Conservation (phyloP, 2,113 vertebrate species). For the Okapia johnstoni region DNA sequence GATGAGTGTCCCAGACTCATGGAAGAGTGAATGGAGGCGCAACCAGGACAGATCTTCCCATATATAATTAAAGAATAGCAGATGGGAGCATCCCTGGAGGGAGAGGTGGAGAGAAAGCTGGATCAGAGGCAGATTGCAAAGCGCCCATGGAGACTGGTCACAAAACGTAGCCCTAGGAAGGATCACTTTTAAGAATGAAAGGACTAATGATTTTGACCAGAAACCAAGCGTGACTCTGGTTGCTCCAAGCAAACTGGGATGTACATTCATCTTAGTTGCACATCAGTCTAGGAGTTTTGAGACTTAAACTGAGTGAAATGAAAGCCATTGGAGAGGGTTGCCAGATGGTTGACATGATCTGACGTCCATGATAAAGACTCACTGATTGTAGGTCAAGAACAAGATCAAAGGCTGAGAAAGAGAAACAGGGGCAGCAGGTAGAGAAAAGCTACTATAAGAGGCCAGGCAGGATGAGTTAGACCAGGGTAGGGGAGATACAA, state of each 20-base stretch:
- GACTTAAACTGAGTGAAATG: not conserved
- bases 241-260: not conserved
- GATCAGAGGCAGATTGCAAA: fast-evolving
- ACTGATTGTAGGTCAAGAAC: too few species aligned
- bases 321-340: fast-evolving
- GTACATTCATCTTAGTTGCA: too few species aligned
- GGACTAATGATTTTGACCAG: not conserved
- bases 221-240: not conserved
- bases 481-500: not conserved
- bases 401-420: not conserved
- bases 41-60: not conserved
- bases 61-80: not conserved
- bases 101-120: not conserved
- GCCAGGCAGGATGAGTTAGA: fast-evolving
- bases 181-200: not conserved
- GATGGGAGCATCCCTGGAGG: too few species aligned
- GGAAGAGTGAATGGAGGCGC: not conserved
- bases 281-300: not conserved
- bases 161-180: fast-evolving
- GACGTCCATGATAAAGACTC: not conserved
- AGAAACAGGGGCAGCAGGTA: not conserved
- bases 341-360: not conserved
- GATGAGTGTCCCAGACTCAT: not conserved
- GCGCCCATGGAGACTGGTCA: fast-evolving
- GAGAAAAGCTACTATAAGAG: not conserved